Evolutionary conservation across 2,113 vertebrate genomes (phyloP).

Genomic region (Hyperoodon ampullatus): DNA sequence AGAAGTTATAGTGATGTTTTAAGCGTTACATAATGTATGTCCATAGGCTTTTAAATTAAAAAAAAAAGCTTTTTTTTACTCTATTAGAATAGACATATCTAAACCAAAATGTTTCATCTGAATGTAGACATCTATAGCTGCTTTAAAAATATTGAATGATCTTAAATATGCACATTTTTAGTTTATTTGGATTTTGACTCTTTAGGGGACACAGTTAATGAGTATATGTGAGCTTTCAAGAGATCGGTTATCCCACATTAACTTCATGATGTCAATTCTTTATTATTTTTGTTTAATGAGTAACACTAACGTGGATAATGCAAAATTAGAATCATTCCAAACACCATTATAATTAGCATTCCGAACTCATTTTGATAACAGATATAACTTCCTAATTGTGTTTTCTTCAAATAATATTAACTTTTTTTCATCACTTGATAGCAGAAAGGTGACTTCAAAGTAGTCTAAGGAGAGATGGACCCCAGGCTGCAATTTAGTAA

Average conservation of each 20-base stretch:
- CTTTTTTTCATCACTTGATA: neutral
- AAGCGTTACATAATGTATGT: neutral
- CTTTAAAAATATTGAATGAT: neutral
- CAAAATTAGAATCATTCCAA: conserved; percentile 8
- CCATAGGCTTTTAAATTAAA: neutral
- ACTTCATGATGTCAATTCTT: neutral
- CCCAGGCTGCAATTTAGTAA: neutral
- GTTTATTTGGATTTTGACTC: neutral
- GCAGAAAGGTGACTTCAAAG: neutral
- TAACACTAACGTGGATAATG: neutral
- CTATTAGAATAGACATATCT: neutral
- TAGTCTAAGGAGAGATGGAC: neutral
- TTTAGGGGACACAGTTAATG: neutral
- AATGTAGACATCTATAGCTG: neutral
- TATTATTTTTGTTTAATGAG: conserved; percentile 44
- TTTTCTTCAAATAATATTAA: conserved; percentile 41
- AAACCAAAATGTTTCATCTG: neutral
- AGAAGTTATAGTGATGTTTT: neutral
- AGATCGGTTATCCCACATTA: neutral
- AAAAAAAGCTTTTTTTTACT: neutral
- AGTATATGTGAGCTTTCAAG: neutral
- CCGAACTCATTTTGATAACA: conserved; percentile 30
- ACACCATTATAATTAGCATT: conserved; percentile 8
- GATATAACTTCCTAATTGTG: conserved; percentile 8
- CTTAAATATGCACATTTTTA: conserved; percentile 24